Base-by-base conservation (phyloP, 2,113 vertebrate species). In the Lonchura striata region DNA sequence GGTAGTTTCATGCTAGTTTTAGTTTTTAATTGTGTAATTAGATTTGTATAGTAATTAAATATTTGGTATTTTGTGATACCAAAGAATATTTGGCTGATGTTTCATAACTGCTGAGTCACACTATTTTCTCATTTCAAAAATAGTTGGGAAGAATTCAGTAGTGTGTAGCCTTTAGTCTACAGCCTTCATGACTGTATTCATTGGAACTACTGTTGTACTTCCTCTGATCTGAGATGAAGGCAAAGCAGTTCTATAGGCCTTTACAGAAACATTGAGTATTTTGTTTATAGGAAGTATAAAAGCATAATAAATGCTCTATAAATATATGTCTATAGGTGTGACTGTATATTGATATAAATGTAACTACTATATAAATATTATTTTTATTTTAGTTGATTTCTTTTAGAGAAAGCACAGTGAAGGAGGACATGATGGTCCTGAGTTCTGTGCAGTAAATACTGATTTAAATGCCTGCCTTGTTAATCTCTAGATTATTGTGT, bases 1-100 rank as follows among this genome's bases (percentile, higher is more conserved):
- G 92, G 96, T 96, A 64, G 70, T 86, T 92, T 79, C n/a, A 23
- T 85, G 72, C 41, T 88, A 69, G 8, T 71, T 63, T 92, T 83
- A 77, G 80, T 39, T 39, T 39, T 39, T 39, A 81, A 84, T 92
- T 28, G 49, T 86, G 13, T 91, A 85, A 83, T 92, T 94, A 82
- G 41, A 82, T 94, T 97, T 96, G 65, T 71, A 31, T 30, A 74
- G 30, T 82, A 72, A 92, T 85, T 87, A 47, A 77, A 83, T 84
- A 35, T 50, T 54, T 86, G 86, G 14, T 86, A 17, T 92, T 92
- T 71, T 78, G 53, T 59, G 68, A 49, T 86, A 64, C 61, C 59
- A 59, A 46, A 39, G 78, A 85, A 33, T 80, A n/a, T 86, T 68
- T 95, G 85, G 82, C 82, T 88, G 31, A 2, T 54, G 18, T 83